Evolutionary conservation across 2,888 invertebrate genomes (phyloP), one percentile per base, ranked within the genome.

Genomic region (Nycteola revayana): DNA sequence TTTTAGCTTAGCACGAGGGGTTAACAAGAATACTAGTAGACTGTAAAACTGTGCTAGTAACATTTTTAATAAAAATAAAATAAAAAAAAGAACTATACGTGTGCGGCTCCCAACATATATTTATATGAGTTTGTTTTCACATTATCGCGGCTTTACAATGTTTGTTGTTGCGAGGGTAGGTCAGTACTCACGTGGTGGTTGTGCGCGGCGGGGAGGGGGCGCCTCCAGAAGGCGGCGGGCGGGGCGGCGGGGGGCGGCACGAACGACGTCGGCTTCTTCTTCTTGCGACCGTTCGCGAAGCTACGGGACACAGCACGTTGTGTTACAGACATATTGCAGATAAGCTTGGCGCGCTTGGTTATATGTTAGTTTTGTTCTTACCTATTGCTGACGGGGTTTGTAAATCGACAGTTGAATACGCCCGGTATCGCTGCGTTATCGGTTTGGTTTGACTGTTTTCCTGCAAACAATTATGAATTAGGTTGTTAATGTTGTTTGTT

Each of bases 191-290:
- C 83, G 21, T 84, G 83, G 6, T 81, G 80, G 47, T 80, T 83
- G 46, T 91, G 90, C 0, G 89, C 80, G 3, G 90, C 90, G 0
- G 93, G 93, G 7, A 94, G 74, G 0, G 95, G 94, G 9, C 93
- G 83, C 25, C 94, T 87, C 95, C 95, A 95, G 82, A 95, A 95
- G 28, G 95, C 94, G 42, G 48, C 91, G 78, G 44, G 92, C 86
- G 94, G 94, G 90, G 80, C 94, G 91, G 49, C 93, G 89, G 48
- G 91, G 0, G 95, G 95, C 0, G 96, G 96, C 2, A 96, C 93
- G 73, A 96, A 96, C 0, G 93, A 93, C 0, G 96, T 95, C n/a
- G 96, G 96, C 75, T 96, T 96, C 74, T 96, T 96, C 81, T 96
- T 96, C 72, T 96, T 96, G 10, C 96, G 90, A 43, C 92, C 14